Evolutionary conservation across 1,140 invertebrate species (phyloP).

Genomic region (Sminthurides bifidus): DNA sequence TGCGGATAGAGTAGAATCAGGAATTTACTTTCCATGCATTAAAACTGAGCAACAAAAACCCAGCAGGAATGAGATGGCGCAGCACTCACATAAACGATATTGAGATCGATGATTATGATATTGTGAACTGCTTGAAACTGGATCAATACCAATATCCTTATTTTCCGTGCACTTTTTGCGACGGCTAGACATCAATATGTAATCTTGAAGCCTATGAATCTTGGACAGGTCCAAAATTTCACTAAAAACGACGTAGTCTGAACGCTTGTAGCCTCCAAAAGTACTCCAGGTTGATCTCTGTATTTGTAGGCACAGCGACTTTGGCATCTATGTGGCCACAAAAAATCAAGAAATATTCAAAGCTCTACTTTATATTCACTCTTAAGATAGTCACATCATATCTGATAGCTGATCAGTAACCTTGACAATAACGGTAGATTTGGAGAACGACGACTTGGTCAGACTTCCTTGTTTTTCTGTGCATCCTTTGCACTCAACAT

Average conservation of each 20-base stretch:
- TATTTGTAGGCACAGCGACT: slow-evolving; percentile 74
- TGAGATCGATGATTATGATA: slow-evolving; percentile 1
- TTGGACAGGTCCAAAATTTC: slow-evolving; percentile 51
- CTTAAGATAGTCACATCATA: neutral
- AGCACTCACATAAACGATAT: slow-evolving; percentile 3
- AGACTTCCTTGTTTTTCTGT: slow-evolving; percentile 33
- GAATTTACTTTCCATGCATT: too few species aligned
- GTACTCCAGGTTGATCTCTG: slow-evolving; percentile 69
- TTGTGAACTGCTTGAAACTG: too few species aligned
- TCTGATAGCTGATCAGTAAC: slow-evolving; percentile 37
- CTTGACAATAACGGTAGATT: slow-evolving; percentile 77
- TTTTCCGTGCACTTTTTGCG: too few species aligned
- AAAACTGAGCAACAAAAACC: too few species aligned
- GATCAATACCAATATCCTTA: too few species aligned
- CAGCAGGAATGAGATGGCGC: too few species aligned
- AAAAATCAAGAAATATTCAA: slow-evolving; percentile 16
- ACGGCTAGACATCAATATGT: too few species aligned
- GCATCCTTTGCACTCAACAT: slow-evolving; percentile 72
- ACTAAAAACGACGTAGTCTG: slow-evolving; percentile 74
- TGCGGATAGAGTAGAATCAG: slow-evolving; percentile 34
- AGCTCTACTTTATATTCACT: neutral
- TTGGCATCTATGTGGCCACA: slow-evolving; percentile 53
- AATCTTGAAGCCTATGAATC: slow-evolving; percentile 30
- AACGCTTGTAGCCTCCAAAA: slow-evolving; percentile 62
- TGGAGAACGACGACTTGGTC: slow-evolving; percentile 51